Conservation (phyloP, 2,888 invertebrate genomes). For the Tipula unca region DNA sequence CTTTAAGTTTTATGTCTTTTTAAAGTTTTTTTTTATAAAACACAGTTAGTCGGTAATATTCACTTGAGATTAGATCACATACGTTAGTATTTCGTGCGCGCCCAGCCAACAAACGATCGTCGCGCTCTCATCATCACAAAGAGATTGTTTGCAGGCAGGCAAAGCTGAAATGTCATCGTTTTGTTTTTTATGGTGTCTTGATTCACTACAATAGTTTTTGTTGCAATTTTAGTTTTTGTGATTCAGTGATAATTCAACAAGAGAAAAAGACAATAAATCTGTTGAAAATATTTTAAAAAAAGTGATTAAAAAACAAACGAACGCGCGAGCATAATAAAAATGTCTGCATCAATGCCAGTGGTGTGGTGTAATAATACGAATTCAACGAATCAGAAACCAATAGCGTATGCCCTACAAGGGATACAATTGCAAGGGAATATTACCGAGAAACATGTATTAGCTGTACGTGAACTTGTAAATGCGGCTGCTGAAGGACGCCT, state of each 20-base stretch:
- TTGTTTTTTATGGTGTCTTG: not conserved
- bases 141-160: not conserved
- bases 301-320: not conserved
- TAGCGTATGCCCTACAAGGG: conserved; percentile 41
- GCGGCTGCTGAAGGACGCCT: conserved; percentile 42
- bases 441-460: conserved; percentile 41
- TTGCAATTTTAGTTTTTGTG: not conserved
- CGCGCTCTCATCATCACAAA: not conserved
- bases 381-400: conserved; percentile 41
- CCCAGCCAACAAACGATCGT: not conserved
- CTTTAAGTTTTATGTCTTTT: not conserved
- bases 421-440: conserved; percentile 43
- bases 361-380: conserved; percentile 44
- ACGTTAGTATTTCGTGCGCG: not conserved
- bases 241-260: not conserved
- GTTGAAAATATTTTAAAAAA: not conserved
- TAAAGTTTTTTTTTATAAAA: not conserved
- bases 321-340: not conserved
- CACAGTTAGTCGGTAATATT: conserved; percentile 17
- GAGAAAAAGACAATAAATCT: not conserved
- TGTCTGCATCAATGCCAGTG: conserved; percentile 38
- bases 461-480: conserved; percentile 39
- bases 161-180: conserved; percentile 3
- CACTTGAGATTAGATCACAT: conserved; percentile 18
- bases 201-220: not conserved